phyloP scores from a whole-genome alignment of 2,888 invertebrate species.

The Hypomecis atomaria region DNA sequence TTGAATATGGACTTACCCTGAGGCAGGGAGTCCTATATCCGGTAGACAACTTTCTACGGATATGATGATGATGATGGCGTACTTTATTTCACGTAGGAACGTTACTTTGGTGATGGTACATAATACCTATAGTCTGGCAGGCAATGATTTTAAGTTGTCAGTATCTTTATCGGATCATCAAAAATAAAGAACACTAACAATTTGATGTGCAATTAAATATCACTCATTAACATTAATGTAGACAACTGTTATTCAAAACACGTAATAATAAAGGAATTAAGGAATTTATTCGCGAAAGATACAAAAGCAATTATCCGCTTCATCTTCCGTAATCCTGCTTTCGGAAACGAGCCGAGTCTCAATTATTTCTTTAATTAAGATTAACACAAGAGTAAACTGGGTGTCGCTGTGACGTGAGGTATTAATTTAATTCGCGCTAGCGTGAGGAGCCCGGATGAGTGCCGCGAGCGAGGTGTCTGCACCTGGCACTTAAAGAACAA shows the following conservation, averaged over 20 bases:
- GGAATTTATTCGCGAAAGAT: conserved; percentile 13
- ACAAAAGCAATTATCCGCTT: conserved; percentile 29
- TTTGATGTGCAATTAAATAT: background rate
- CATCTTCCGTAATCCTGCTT: conserved; percentile 31
- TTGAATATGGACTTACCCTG: too few relatives aligned
- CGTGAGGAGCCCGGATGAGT: conserved; percentile 13
- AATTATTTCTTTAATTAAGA: conserved; percentile 42
- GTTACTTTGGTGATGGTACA: too few relatives aligned
- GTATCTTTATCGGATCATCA: too few relatives aligned
- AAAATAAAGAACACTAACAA: background rate
- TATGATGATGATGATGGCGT: too few relatives aligned
- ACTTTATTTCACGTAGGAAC: too few relatives aligned
- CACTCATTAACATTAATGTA: conserved; percentile 10
- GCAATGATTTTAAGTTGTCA: too few relatives aligned
- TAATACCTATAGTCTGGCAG: too few relatives aligned
- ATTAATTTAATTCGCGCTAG: conserved; percentile 19
- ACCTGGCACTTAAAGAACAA: background rate
- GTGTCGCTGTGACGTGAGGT: conserved; percentile 28
- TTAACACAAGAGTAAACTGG: conserved; percentile 34
- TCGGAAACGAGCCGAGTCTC: conserved; percentile 33
- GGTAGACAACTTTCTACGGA: too few relatives aligned
- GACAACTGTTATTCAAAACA: conserved; percentile 24
- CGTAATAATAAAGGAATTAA: conserved; percentile 22
- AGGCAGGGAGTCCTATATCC: too few relatives aligned
- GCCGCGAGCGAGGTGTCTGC: conserved; percentile 8